These are phyloP conservation scores for Pristionchus japonicus DNA, from an alignment of 2,888 invertebrate species.

Conservation along the genomic window DNA sequence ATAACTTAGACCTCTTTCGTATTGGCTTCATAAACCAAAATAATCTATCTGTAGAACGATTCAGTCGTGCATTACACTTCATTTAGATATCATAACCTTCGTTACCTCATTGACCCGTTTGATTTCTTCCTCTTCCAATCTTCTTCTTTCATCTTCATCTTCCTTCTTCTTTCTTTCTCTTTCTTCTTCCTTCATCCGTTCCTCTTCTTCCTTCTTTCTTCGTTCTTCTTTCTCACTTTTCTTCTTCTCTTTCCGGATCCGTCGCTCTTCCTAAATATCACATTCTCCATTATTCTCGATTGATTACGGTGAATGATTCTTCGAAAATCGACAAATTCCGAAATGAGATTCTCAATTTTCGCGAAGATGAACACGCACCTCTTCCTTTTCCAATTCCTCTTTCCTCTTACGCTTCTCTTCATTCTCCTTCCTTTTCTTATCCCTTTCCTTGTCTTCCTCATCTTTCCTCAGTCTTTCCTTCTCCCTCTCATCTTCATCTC, in stretches of 20 bases:
- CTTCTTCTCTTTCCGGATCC: conserved; percentile 6
- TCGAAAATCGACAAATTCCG: too few species aligned
- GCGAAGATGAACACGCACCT: too few species aligned
- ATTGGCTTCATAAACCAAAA: background rate
- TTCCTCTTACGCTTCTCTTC: background rate
- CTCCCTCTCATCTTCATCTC: background rate
- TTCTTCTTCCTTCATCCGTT: conserved; percentile 8
- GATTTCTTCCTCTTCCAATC: background rate
- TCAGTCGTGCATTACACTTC: too few species aligned
- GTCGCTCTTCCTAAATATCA: background rate
- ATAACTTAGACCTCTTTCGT: background rate
- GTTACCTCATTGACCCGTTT: background rate
- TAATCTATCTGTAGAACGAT: too few species aligned
- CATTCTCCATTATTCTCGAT: background rate
- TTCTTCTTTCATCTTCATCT: background rate
- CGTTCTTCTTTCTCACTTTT: background rate
- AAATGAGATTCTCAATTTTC: too few species aligned
- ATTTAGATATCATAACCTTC: too few species aligned
- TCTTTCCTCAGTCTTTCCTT: background rate
- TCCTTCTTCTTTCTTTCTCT: background rate
- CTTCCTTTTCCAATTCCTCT: conserved; percentile 22
- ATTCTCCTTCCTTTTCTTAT: background rate
- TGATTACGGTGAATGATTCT: too few species aligned
- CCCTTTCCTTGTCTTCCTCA: background rate
- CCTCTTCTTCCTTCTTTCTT: conserved; percentile 3